Evolutionary conservation across 2,888 invertebrate species (phyloP).

Genomic region (Pegoplata infirma): DNA sequence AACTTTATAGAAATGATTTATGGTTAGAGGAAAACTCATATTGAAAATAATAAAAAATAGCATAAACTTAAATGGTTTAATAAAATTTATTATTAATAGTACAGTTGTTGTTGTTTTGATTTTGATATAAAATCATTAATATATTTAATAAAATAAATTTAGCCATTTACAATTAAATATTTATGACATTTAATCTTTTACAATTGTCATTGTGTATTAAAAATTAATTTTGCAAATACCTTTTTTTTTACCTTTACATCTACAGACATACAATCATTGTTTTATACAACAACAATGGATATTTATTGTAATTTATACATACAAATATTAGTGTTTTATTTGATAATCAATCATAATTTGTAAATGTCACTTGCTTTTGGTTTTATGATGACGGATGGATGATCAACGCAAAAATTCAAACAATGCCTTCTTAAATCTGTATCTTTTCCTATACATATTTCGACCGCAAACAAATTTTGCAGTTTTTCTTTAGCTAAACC

Average conservation of each 20-base stretch:
- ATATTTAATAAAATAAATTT: neutral
- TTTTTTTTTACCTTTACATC: neutral
- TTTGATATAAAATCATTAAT: neutral
- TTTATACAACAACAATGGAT: too few relatives aligned
- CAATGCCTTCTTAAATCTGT: neutral
- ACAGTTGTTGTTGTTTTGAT: neutral
- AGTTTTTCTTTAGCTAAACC: too few relatives aligned
- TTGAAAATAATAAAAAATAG: neutral
- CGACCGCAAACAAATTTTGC: too few relatives aligned
- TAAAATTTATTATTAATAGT: neutral
- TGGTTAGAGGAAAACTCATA: neutral
- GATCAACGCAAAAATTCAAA: neutral
- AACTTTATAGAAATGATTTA: slow-evolving; percentile 25
- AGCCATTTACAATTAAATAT: neutral
- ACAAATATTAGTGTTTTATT: neutral
- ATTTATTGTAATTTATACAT: too few relatives aligned
- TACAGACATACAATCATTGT: neutral
- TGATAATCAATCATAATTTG: slow-evolving; percentile 47
- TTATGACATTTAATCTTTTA: neutral
- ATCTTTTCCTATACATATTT: neutral
- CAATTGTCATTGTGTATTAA: neutral
- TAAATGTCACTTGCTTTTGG: slow-evolving; percentile 17
- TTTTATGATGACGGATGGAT: slow-evolving; percentile 26
- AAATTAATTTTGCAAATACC: neutral
- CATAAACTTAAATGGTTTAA: neutral